Evolutionary conservation across 1,140 invertebrate genomes (phyloP), one percentile per base, ranked within the genome.

Genomic region (Hydropsyche tenuis): DNA sequence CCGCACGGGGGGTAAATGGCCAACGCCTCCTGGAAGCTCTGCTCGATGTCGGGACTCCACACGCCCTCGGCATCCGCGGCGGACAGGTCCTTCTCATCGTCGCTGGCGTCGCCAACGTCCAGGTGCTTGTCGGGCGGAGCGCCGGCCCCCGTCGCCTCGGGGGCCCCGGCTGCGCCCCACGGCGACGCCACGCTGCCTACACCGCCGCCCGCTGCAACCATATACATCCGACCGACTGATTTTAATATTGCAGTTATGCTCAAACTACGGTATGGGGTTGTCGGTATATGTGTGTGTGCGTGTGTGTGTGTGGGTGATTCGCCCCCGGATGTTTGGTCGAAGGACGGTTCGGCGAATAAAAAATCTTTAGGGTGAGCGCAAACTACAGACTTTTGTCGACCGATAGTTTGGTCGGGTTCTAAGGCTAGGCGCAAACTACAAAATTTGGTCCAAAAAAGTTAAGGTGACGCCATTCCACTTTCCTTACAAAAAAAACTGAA

Each of bases 1-100:
- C 98, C 98, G 85, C 98, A 99, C 75, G 98, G 98, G 68, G 98
- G 98, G 88, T 99, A 99, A 83, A 99, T 99, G 80, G 97, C 97
- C 79, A 99, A 89, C 53, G 98, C 98, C 88, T 99, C 98, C 85
- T 99, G 97, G 86, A 99, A 99, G 85, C 96, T 97, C 87, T 99
- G 98, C 85, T 99, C 98, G 85, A 99, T 99, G 86, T 99, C 98
- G 65, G 97, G 95, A 85, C 95, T 97, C 98, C 98, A 99, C 18
- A 99, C 98, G 76, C 98, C 98, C 85, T 99, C 98, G 64, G 97
- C 98, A 86, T 99, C 98, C 76, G 94, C 93, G 77, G 93, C 94
- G 80, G 93, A 92, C 81, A 96, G 85, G 84, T 96, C 94, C 92
- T 86, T 86, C 73, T 86, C 85, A 80, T 86, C 90, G 86, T 91